Conservation (phyloP, 2,113 vertebrate genomes). For the Cololabis saira region DNA sequence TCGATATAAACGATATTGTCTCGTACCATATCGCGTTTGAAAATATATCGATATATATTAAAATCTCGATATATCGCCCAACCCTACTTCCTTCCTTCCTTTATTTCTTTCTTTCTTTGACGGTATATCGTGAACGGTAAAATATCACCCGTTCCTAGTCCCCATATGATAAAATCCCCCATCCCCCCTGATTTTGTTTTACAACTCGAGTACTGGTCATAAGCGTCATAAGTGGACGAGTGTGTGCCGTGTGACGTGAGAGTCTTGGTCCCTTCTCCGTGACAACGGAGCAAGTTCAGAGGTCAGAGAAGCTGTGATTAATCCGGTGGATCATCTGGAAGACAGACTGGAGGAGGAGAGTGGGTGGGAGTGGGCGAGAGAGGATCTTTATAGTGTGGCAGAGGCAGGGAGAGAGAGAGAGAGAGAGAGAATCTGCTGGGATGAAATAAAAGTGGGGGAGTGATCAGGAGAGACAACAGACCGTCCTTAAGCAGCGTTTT, state of each 20-base stretch:
- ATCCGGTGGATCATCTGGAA: conserved; percentile 63
- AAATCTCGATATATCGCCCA: too few relatives aligned
- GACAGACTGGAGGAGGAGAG: conserved; percentile 37
- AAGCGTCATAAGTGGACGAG: too few relatives aligned
- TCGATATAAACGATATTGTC: too few relatives aligned
- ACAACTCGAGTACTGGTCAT: too few relatives aligned
- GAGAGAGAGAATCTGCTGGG: conserved; percentile 25
- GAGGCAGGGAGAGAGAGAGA: neutral
- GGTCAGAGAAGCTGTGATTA: conserved; percentile 57
- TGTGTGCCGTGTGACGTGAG: neutral
- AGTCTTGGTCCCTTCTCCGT: conserved; percentile 46
- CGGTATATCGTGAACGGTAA: too few relatives aligned
- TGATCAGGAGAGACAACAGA: conserved; percentile 22
- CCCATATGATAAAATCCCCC: too few relatives aligned
- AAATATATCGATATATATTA: too few relatives aligned
- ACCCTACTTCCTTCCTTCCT: too few relatives aligned
- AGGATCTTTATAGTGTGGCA: conserved; percentile 30
- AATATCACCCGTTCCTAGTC: too few relatives aligned
- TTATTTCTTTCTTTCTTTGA: too few relatives aligned
- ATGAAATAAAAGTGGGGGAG: conserved; percentile 43
- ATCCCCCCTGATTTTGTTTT: too few relatives aligned
- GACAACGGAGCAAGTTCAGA: conserved; percentile 67
- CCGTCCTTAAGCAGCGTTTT: conserved; percentile 19
- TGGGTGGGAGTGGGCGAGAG: conserved; percentile 41
- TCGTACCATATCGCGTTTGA: too few relatives aligned